Evolutionary conservation across 2,888 invertebrate species (phyloP).

Genomic region (Metellina segmentata): DNA sequence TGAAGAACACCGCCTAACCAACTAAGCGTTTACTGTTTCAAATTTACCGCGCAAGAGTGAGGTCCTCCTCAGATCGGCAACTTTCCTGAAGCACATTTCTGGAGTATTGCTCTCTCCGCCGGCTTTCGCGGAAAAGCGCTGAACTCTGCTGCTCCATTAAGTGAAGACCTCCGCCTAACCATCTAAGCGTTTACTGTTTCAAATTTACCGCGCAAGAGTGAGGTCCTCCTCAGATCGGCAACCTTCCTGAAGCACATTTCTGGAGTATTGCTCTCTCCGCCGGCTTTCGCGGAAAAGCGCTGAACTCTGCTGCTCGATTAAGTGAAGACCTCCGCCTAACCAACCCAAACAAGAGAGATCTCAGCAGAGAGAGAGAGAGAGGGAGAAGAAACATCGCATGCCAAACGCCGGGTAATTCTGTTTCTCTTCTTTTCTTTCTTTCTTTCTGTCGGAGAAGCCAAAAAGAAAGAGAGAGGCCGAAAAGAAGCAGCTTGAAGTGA

Average conservation of each 20-base stretch:
- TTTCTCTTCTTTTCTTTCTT: constrained; percentile 10
- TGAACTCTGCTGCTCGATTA: constrained; percentile 5
- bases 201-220: neutral
- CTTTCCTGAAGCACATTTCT: neutral
- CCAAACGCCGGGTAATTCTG: constrained; percentile 50
- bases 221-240: neutral
- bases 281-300: neutral
- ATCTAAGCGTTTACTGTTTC: neutral
- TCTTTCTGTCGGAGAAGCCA: neutral
- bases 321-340: neutral
- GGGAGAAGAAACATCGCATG: constrained; percentile 10
- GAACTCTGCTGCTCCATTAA: constrained; percentile 2
- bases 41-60: neutral
- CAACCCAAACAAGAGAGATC: constrained; percentile 38
- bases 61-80: neutral
- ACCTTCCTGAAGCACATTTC: neutral
- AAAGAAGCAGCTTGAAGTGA: constrained; percentile 26
- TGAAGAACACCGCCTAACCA: neutral
- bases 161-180: neutral
- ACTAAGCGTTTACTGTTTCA: neutral
- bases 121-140: neutral
- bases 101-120: constrained; percentile 14
- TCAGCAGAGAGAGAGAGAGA: neutral
- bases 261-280: constrained; percentile 15
- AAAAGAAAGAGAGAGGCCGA: constrained; percentile 1